Evolutionary conservation across 2,888 invertebrate species (phyloP), one percentile per base, ranked within the genome.

Genomic region (Lissonota sp.): DNA sequence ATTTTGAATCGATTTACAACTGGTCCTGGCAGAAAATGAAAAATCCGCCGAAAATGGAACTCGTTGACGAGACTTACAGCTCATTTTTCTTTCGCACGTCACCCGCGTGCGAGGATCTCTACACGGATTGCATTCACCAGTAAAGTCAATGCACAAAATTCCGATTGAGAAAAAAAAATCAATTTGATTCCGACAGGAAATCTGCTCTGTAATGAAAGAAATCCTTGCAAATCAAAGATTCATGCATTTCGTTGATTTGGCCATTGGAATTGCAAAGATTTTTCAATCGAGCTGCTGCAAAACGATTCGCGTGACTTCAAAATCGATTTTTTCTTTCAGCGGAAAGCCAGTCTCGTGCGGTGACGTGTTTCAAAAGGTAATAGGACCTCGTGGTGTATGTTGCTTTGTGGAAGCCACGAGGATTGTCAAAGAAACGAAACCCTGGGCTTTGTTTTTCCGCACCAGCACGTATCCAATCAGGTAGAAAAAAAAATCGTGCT

Each of bases 51-150:
- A 49, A 55, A 1, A 14, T 40, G 2, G 14, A 39, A 26, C 16
- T 71, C 39, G 8, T 6, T 6, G 46, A 37, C 12, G 42, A 79
- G 46, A 60, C 40, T 66, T 81, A 81, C 70, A 80, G 81, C 37
- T 44, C 72, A 44, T 55, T 83, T 42, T 84, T 82, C 64, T 53
- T 53, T 39, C 73, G 60, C 6, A 70, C 70, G 5, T 42, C 53
- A 6, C 87, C 87, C 1, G 14, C 80, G 12, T 88, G 88, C 42
- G 46, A 66, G 8, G 51, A 53, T n/a, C 14, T 86, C 7, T 79
- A 84, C 42, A 16, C 8, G 1, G 71, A 86, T 51, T 87, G 85
- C 62, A 14, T 7, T 10, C 83, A 75, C 66, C 57, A 40, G 88
- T 88, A 74, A n/a, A 51, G 7, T 39, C 26, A 26, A 26, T 26